Conservation (phyloP, 2,888 invertebrate species). For the Chloromyia formosa region DNA sequence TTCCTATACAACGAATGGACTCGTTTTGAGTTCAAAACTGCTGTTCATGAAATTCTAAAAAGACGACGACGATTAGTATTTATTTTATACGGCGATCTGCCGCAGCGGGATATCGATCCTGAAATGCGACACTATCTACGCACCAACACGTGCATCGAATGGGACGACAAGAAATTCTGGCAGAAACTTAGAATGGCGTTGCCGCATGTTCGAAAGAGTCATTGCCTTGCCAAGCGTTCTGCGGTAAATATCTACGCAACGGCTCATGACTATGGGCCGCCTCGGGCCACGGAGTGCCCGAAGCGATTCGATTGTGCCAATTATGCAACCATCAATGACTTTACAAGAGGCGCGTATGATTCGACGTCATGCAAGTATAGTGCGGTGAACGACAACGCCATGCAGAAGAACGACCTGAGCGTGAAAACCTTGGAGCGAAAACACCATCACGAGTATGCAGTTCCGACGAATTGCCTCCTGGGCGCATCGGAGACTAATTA, state of each 20-base stretch:
- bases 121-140: constrained; percentile 90
- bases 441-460: constrained; percentile 61
- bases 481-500: constrained; percentile 45
- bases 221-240: constrained; percentile 59
- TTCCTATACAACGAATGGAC: constrained; percentile 97
- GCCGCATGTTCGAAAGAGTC: constrained; percentile 67
- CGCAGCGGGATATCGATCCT: constrained; percentile 87
- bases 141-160: constrained; percentile 90
- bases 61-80: constrained; percentile 87
- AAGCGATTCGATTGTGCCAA: constrained; percentile 62
- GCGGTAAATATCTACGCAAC: constrained; percentile 79
- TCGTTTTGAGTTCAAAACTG: constrained; percentile 93
- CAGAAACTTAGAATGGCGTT: constrained; percentile 91
- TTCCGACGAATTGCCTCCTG: constrained; percentile 57
- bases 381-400: background rate
- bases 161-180: constrained; percentile 97
- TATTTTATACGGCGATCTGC: constrained; percentile 88
- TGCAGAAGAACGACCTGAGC: constrained; percentile 47
- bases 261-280: constrained; percentile 59
- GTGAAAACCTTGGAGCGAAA: constrained; percentile 46
- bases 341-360: constrained; percentile 52
- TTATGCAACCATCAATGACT: constrained; percentile 63
- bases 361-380: constrained; percentile 44
- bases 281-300: constrained; percentile 48
- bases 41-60: constrained; percentile 88